Conservation (phyloP, 1,140 invertebrate genomes). For the Drosophila nebulosa region DNA sequence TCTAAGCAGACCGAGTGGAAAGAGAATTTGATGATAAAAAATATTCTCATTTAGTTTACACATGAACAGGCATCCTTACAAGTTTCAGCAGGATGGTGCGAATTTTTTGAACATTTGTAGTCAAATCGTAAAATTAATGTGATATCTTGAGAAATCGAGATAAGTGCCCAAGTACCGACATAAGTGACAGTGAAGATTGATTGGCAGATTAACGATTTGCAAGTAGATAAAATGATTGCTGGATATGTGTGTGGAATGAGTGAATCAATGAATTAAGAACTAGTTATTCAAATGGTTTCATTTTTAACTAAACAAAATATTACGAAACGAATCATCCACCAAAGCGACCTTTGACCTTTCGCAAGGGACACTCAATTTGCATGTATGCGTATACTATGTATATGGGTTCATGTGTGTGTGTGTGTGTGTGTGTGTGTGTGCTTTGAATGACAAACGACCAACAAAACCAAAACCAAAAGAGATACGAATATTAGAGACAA, state of each 20-base stretch:
- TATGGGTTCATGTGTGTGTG: too few species aligned
- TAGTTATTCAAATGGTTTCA: not conserved
- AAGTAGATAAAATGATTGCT: not conserved
- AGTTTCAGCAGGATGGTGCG: too few species aligned
- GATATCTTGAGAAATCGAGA: too few species aligned
- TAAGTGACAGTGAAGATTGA: not conserved
- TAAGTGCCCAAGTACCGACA: not conserved
- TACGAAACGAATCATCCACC: not conserved
- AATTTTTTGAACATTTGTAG: too few species aligned
- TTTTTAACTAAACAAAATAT: not conserved
- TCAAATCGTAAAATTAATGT: not conserved
- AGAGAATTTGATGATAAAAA: constrained; percentile 4
- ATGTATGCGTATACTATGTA: constrained; percentile 13
- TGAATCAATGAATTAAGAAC: not conserved
- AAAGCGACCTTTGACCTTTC: constrained; percentile 28
- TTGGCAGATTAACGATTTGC: not conserved
- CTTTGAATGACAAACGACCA: constrained; percentile 32
- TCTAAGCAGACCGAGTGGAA: not conserved
- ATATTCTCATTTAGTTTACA: too few species aligned
- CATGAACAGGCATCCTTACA: too few species aligned
- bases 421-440: not conserved
- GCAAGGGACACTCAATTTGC: constrained; percentile 25
- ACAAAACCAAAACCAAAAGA: constrained; percentile 18
- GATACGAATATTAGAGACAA: not conserved
- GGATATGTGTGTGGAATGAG: not conserved